A percentile compares a stretch with the other conserved stretches of the same genome.
Conservation (phyloP, 2,888 invertebrate genomes). For the Xylophagus ater region DNA sequence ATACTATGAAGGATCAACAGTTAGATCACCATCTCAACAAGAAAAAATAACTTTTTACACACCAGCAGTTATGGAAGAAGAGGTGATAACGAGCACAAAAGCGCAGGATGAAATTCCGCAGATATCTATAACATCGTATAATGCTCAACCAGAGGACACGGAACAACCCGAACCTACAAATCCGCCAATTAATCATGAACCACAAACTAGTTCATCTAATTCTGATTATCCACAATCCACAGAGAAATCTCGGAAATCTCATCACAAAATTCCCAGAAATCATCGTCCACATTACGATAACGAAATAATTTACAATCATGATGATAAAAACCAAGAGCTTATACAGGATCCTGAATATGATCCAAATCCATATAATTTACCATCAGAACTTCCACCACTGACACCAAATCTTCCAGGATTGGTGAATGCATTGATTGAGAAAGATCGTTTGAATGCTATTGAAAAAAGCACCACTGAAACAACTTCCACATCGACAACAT, state of each 20-base stretch:
- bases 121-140: not conserved
- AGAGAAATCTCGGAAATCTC: constrained; percentile 5
- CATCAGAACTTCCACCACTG: constrained; percentile 46
- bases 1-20: constrained; percentile 21
- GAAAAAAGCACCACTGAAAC: constrained; percentile 27
- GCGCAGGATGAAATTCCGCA: not conserved
- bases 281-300: constrained; percentile 24
- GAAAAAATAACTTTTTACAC: constrained; percentile 30
- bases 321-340: constrained; percentile 29
- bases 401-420: constrained; percentile 49
- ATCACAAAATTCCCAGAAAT: constrained; percentile 22
- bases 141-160: not conserved
- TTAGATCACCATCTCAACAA: constrained; percentile 21
- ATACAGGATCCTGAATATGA: constrained; percentile 32
- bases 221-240: constrained; percentile 11
- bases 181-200: not conserved
- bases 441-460: constrained; percentile 26
- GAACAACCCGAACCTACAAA: not conserved
- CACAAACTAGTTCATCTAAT: constrained; percentile 12
- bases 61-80: constrained; percentile 9
- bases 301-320: constrained; percentile 26
- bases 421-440: constrained; percentile 49
- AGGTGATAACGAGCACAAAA: not conserved
- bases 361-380: constrained; percentile 43
- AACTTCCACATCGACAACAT: constrained; percentile 35